These are phyloP conservation scores for Lontra canadensis DNA, from an alignment of 2,113 vertebrate species.

Conservation along the genomic window DNA sequence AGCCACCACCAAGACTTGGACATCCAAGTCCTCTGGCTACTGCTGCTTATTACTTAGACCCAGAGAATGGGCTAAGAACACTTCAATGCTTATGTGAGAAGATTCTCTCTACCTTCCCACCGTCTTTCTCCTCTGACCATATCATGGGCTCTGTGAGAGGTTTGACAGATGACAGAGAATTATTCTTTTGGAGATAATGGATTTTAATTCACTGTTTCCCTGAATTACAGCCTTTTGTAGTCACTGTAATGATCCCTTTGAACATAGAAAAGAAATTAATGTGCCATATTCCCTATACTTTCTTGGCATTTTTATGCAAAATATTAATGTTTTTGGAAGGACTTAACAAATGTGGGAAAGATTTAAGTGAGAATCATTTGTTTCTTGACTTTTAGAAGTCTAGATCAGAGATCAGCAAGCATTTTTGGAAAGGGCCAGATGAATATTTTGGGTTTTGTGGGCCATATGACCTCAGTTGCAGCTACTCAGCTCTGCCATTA, in stretches of 20 bases:
- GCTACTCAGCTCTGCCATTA: background rate
- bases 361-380: background rate
- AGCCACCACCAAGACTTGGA: background rate
- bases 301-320: background rate
- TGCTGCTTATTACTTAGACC: background rate
- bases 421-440: background rate
- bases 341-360: background rate
- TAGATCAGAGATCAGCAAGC: background rate
- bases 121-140: background rate
- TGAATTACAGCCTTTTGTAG: background rate
- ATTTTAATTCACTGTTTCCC: background rate
- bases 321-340: background rate
- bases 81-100: background rate
- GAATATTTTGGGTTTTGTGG: background rate
- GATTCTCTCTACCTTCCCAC: background rate
- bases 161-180: background rate
- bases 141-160: background rate
- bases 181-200: background rate
- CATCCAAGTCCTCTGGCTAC: background rate
- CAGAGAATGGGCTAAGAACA: background rate
- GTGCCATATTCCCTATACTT: background rate
- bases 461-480: background rate
- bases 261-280: background rate
- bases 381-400: constrained; percentile 18
- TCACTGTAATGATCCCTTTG: background rate